Evolutionary conservation across 2,797 vertebrate species (phyloP).

Genomic region (Pantherophis alleghaniensis): DNA sequence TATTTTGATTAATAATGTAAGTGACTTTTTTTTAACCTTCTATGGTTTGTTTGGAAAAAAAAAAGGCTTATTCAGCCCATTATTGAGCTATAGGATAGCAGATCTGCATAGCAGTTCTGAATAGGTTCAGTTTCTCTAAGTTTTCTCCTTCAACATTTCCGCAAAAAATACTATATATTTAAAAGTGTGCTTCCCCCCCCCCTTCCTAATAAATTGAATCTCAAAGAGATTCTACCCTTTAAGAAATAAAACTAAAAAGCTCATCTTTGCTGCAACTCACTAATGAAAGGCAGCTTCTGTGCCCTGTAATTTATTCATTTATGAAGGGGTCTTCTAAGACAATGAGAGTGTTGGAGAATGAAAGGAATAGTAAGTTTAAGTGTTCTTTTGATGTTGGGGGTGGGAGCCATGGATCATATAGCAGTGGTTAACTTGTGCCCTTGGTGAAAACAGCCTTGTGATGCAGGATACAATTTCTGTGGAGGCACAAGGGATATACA

Average conservation of each 20-base stretch:
- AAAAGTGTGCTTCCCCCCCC: neutral
- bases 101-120: neutral
- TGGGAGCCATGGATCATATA: neutral
- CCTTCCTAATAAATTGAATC: neutral
- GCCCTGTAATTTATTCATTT: slow-evolving; percentile 48
- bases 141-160: neutral
- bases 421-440: slow-evolving; percentile 18
- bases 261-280: neutral
- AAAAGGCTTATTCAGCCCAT: neutral
- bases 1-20: neutral
- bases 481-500: slow-evolving; percentile 40
- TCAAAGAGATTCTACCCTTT: slow-evolving; percentile 15
- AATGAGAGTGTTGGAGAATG: neutral
- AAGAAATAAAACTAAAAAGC: neutral
- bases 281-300: slow-evolving; percentile 31
- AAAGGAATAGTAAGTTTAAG: neutral
- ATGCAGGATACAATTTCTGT: slow-evolving; percentile 46
- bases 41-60: neutral
- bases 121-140: neutral
- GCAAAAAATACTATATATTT: neutral
- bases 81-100: neutral
- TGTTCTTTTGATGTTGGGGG: slow-evolving; percentile 38
- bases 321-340: slow-evolving; percentile 45
- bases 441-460: slow-evolving; percentile 38
- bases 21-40: neutral